Conservation (phyloP, 2,113 vertebrate species). For the Formicarius rufipectus region DNA sequence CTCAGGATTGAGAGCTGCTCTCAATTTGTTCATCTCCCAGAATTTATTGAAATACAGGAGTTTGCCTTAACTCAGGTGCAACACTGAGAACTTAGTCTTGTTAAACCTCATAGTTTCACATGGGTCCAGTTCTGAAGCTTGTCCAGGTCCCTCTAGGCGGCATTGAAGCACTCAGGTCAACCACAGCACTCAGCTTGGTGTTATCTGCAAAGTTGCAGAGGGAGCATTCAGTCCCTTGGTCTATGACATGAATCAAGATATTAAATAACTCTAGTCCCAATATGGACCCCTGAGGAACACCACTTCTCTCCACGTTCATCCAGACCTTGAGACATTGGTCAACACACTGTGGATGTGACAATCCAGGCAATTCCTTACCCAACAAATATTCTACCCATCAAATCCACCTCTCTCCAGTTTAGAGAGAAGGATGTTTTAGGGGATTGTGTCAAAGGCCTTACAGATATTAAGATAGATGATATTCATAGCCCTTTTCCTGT, state of each 20-base stretch:
- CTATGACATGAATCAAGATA: background rate
- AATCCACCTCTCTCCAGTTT: background rate
- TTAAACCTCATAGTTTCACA: background rate
- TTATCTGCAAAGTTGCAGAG: background rate
- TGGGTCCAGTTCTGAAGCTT: background rate
- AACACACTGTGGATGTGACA: background rate
- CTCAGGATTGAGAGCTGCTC: background rate
- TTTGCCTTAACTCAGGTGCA: background rate
- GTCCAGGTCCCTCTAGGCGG: background rate
- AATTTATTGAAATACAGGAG: accelerated
- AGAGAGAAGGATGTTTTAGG: background rate
- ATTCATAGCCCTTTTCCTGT: background rate
- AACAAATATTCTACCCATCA: background rate
- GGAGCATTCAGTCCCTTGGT: accelerated
- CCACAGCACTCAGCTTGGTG: background rate
- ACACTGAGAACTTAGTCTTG: background rate
- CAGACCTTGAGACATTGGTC: background rate
- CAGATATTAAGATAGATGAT: background rate
- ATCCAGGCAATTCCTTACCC: background rate
- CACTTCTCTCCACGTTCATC: background rate
- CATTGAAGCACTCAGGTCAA: background rate
- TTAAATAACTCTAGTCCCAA: background rate
- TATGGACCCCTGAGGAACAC: background rate
- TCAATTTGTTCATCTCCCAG: background rate
- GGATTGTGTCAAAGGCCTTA: background rate